A percentile compares a stretch with the other conserved stretches of the same genome.
These are phyloP conservation scores for Nemapogon koenigi DNA, from an alignment of 2,888 invertebrate genomes.

Conservation along the genomic window DNA sequence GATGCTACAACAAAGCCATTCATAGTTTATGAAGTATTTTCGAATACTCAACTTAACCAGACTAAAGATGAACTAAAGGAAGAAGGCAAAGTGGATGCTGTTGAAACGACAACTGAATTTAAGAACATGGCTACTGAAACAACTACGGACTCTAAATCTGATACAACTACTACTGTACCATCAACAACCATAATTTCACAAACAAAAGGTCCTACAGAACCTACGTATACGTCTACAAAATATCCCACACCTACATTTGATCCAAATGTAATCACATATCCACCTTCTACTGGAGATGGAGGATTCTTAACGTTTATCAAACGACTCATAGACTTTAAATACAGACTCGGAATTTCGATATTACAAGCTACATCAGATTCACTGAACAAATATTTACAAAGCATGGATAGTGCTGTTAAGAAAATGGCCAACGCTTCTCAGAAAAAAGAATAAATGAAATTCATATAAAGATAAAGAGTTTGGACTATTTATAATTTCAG, in stretches of 20 bases:
- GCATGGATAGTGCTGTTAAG: slow-evolving; percentile 51
- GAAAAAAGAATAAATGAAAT: slow-evolving; percentile 4
- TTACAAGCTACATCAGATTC: slow-evolving; percentile 72
- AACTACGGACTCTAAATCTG: slow-evolving; percentile 41
- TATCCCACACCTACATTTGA: slow-evolving; percentile 26
- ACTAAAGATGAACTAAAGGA: slow-evolving; percentile 17
- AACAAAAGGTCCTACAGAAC: slow-evolving; percentile 21
- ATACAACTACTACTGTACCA: slow-evolving; percentile 41
- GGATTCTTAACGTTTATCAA: slow-evolving; percentile 67
- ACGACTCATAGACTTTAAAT: slow-evolving; percentile 71
- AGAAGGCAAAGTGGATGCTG: slow-evolving; percentile 17
- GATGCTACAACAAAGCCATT: slow-evolving; percentile 43
- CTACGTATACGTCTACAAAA: slow-evolving; percentile 18
- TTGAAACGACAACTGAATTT: slow-evolving; percentile 29
- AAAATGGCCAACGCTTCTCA: slow-evolving; percentile 35
- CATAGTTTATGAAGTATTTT: slow-evolving; percentile 45
- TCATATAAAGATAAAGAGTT: slow-evolving; percentile 10
- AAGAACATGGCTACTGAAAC: slow-evolving; percentile 40
- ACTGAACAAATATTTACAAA: slow-evolving; percentile 68
- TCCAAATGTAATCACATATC: slow-evolving; percentile 47
- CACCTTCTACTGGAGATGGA: slow-evolving; percentile 37
- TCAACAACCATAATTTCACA: slow-evolving; percentile 26
- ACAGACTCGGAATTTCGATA: slow-evolving; percentile 71
- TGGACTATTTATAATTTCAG: slow-evolving; percentile 52
- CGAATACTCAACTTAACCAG: slow-evolving; percentile 27